Base-by-base conservation (phyloP, 2,888 invertebrate species). In the Aspidiotus destructor region DNA sequence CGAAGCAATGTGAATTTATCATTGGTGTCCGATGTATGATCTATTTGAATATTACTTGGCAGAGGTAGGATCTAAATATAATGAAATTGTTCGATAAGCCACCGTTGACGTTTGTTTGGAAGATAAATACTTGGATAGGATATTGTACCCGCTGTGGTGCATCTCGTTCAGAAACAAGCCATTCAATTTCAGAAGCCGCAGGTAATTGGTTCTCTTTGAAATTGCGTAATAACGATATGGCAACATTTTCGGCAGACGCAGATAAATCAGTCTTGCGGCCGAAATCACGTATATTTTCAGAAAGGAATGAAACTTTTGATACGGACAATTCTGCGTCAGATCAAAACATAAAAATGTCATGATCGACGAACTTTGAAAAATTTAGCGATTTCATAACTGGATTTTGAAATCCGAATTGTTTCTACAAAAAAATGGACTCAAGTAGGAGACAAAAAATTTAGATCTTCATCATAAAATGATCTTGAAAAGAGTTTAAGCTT, bases 81-180 rank as follows among this genome's bases (percentile, higher is more conserved):
- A 52, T 52, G 5, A 28, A 28, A 28, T 28, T n/a, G 13, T 15
- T 2, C n/a, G 5, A 52, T n/a, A 52, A 57, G 3, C 17, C 15
- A 57, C 57, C 2, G 17, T 2, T 3, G 16, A n/a, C 17, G 7
- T 57, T 16, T 3, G 15, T 48, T 48, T 13, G 6, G 10, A 3
- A 48, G 6, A 48, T 48, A 48, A n/a, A 48, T 13, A 48, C 10
- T 13, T 48, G 48, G 6, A 6, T 13, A 13, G 48, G 10, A 13
- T 6, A n/a, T 55, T 74, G 73, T 74, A 82, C 82, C 73, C 78
- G 81, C 76, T 90, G 89, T 1, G 89, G 88, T 10, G 85, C 86
- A 75, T 90, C 89, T 74, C 84, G 76, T 74, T 89, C 89, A 0
- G 88, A 86, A 0, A 90, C 88, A 5, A 90, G 79, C 89, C 90